Evolutionary conservation across 2,797 vertebrate genomes (phyloP).

Genomic region (Lacerta agilis): DNA sequence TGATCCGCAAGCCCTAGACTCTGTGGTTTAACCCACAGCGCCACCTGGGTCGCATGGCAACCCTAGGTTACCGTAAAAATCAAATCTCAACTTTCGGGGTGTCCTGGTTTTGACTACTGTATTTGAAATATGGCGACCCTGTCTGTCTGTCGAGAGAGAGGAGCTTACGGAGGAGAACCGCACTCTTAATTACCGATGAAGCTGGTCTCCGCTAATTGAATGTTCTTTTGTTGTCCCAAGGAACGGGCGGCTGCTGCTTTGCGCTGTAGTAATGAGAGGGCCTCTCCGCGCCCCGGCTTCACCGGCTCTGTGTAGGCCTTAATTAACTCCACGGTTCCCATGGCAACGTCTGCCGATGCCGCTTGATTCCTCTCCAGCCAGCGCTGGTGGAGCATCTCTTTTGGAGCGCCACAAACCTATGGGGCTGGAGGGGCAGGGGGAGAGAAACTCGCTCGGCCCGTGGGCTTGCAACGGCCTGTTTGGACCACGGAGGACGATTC

Average conservation of each 20-base stretch:
- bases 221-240: background rate
- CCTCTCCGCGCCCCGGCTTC: background rate
- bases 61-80: too few species aligned
- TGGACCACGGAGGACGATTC: background rate
- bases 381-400: background rate
- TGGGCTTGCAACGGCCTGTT: background rate
- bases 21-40: too few species aligned
- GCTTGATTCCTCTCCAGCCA: background rate
- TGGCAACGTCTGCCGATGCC: constrained; percentile 51
- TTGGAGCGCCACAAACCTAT: background rate
- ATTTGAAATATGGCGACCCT: too few species aligned
- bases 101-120: too few species aligned
- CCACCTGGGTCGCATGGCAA: too few species aligned
- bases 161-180: background rate
- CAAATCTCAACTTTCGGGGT: too few species aligned
- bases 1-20: too few species aligned
- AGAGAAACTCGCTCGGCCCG: too few species aligned
- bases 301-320: constrained; percentile 6
- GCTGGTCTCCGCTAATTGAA: constrained; percentile 34
- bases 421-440: background rate
- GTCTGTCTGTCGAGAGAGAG: background rate
- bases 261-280: constrained; percentile 2
- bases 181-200: constrained; percentile 9
- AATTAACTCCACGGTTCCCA: constrained; percentile 65
- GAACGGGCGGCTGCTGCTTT: background rate